Conservation (phyloP, 2,113 vertebrate genomes). For the Podilymbus podiceps region DNA sequence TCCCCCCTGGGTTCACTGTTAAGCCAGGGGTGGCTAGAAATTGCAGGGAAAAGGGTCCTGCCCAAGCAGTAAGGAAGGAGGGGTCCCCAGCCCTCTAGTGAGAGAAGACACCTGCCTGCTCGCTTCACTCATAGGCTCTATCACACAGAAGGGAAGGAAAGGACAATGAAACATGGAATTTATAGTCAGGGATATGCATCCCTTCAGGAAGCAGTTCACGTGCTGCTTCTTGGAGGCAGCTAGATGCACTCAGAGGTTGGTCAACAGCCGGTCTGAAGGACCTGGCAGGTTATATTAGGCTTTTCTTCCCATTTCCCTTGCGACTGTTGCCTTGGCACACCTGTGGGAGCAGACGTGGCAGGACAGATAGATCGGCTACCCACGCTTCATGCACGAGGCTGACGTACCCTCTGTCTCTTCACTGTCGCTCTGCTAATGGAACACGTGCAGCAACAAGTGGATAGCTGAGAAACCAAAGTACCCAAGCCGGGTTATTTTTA, state of each 20-base stretch:
- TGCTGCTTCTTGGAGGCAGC: not conserved
- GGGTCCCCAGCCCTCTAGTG: not conserved
- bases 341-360: rapidly evolving
- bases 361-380: not conserved
- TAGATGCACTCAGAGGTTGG: not conserved
- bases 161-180: not conserved
- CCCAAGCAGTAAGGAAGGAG: not conserved
- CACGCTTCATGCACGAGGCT: rapidly evolving
- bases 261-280: not conserved
- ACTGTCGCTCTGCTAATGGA: rapidly evolving
- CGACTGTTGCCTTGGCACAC: not conserved
- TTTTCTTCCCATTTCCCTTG: not conserved
- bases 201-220: not conserved
- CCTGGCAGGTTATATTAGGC: not conserved
- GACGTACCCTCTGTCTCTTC: not conserved
- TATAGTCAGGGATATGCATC: not conserved
- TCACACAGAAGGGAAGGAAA: not conserved
- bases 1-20: not conserved
- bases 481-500: not conserved
- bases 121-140: not conserved
- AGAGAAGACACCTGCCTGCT: not conserved
- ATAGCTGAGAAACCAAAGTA: not conserved
- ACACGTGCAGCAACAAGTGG: not conserved
- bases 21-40: not conserved
- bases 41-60: not conserved